Conservation (phyloP, 2,888 invertebrate species). For the Macrosoma leucophasiata region DNA sequence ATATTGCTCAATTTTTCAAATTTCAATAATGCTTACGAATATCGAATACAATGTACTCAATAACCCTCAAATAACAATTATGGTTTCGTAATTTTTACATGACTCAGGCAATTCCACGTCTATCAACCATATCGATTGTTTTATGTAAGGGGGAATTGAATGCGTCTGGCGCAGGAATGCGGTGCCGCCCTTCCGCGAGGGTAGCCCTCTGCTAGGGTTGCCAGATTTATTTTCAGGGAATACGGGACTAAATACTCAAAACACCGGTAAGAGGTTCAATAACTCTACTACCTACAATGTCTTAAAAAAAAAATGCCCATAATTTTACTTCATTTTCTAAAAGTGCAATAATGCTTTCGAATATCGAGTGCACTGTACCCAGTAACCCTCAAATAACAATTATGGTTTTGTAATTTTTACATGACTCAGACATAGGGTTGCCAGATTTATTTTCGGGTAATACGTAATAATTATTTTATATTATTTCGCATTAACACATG, state of each 20-base stretch:
- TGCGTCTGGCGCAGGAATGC: conserved; percentile 40
- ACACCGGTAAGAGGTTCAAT: too few relatives aligned
- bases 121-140: conserved; percentile 51
- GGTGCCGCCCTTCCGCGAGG: conserved; percentile 22
- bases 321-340: not conserved
- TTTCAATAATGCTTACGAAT: not conserved
- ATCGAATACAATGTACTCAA: not conserved
- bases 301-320: too few relatives aligned
- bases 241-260: too few relatives aligned
- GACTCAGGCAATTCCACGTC: conserved; percentile 47
- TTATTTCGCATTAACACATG: too few relatives aligned
- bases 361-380: not conserved
- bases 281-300: too few relatives aligned
- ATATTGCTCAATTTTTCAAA: not conserved
- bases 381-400: not conserved
- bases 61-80: not conserved
- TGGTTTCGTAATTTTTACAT: conserved; percentile 17
- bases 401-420: conserved; percentile 4
- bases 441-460: too few relatives aligned
- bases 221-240: too few relatives aligned
- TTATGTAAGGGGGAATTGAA: conserved; percentile 37
- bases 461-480: too few relatives aligned
- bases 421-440: conserved; percentile 44
- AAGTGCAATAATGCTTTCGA: not conserved
- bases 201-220: too few relatives aligned